Percentiles rank a stretch among this genome's conserved stretches.
phyloP scores from a whole-genome alignment of 1,140 invertebrate genomes.

The Leptopilina clavipes region DNA sequence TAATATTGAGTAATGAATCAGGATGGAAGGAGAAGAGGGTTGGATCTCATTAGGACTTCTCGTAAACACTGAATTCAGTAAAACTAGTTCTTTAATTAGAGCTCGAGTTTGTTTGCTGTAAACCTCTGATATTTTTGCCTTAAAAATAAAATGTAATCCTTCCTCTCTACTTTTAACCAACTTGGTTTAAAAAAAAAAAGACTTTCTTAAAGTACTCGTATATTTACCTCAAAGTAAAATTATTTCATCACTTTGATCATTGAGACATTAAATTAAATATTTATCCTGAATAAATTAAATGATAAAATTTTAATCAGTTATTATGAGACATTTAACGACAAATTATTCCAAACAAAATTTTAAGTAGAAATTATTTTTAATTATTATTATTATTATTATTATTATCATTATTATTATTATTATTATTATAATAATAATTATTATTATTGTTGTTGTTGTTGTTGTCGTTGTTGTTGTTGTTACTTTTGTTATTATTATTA shows the following conservation, averaged over 20 bases:
- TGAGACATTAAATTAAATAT: conserved; percentile 30
- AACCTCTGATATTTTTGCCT: background rate
- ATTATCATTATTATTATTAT: no score
- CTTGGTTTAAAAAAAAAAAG: background rate
- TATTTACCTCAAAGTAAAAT: background rate
- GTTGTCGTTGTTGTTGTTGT: no score
- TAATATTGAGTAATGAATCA: conserved; percentile 7
- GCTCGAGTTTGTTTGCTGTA: conserved; percentile 29
- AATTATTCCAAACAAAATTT: no score
- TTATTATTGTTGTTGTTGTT: no score
- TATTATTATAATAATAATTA: no score
- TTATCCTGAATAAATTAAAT: background rate
- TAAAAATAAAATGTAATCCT: conserved; percentile 7
- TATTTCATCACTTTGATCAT: conserved; percentile 26
- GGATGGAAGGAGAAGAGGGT: no score
- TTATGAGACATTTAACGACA: background rate
- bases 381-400: no score
- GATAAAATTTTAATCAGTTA: conserved; percentile 44
- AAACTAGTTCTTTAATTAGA: conserved; percentile 37
- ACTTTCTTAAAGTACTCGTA: conserved; percentile 3
- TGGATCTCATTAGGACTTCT: background rate
- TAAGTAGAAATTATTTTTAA: no score
- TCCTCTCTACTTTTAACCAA: background rate
- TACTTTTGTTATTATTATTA: no score
- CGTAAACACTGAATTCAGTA: conserved; percentile 18